Evolutionary conservation across 2,113 vertebrate species (phyloP), one percentile per base, ranked within the genome.

Genomic region (Tringa solitaria): DNA sequence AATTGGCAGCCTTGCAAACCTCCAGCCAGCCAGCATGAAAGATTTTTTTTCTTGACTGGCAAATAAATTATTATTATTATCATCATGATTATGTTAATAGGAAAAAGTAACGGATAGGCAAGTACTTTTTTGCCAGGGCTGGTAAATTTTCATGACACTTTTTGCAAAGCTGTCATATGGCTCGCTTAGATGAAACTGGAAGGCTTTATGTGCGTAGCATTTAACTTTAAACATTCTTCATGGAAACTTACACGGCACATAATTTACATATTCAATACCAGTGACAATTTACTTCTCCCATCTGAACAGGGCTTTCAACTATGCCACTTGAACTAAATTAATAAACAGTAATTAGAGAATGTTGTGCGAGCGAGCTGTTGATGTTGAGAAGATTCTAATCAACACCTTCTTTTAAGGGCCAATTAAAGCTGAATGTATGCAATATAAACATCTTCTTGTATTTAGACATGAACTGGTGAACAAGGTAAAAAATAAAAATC

Each of bases 291-390:
- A 97, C 98, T 98, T 98, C 98, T 98, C 98, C 98, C 98, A 98
- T 98, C 98, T 98, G 98, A 98, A 97, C 98, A 98, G 93, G 97
- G 98, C 98, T 98, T 98, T 98, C 98, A 98, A 98, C 98, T 98
- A 97, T 98, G 98, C 98, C 98, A 98, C 98, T 98, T 98, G 98
- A 98, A 98, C 98, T 98, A 98, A 98, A 98, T 98, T 98, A 98
- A 98, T 98, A 98, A 98, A 98, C 98, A 98, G 98, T 98, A 98
- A 98, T 98, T 98, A 98, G 98, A 98, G 98, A 98, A 98, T 98
- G 98, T 98, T 98, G 98, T 98, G 98, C 90, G 98, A 98, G 98
- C 89, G 98, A 98, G 98, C 98, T 98, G 98, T 98, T 98, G 98
- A 98, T 98, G 98, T 98, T 98, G 98, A 98, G 97, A 98, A 98